phyloP scores from a whole-genome alignment of 92 coral and sea anemone species.

The Parazoanthus swiftii region DNA sequence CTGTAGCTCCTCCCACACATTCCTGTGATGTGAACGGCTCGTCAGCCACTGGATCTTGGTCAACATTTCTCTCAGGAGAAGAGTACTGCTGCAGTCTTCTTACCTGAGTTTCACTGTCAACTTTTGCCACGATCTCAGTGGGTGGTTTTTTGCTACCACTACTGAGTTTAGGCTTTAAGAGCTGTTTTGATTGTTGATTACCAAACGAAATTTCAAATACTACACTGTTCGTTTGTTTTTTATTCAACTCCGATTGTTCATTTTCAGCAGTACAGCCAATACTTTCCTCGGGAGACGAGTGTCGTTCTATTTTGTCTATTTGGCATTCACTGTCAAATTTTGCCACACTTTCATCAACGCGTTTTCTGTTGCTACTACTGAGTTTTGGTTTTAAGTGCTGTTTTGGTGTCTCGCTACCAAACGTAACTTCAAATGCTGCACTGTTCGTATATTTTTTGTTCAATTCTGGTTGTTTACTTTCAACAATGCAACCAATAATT shows the following conservation, averaged over 20 bases:
- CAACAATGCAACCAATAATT: background rate
- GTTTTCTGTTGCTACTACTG: conserved; percentile 11
- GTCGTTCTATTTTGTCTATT: background rate
- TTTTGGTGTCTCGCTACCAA: background rate
- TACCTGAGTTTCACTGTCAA: background rate
- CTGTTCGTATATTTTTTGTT: background rate
- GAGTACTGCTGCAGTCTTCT: background rate
- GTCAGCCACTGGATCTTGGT: background rate
- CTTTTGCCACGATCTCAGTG: background rate
- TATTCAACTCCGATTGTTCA: background rate
- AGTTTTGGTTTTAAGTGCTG: conserved; percentile 13
- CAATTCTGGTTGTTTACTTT: background rate
- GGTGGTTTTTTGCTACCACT: conserved; percentile 1
- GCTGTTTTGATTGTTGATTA: background rate
- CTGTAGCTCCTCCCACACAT: background rate
- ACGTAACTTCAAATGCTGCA: conserved; percentile 14
- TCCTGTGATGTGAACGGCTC: background rate
- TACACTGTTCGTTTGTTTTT: background rate
- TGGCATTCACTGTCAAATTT: background rate
- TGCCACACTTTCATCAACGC: background rate
- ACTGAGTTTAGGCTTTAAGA: conserved; percentile 8
- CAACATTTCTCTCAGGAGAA: background rate
- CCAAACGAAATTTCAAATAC: conserved; percentile 22
- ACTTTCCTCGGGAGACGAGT: background rate
- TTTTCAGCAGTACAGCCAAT: background rate